phyloP scores from a whole-genome alignment of 2,888 invertebrate species.

The Ischnus inquisitorius region DNA sequence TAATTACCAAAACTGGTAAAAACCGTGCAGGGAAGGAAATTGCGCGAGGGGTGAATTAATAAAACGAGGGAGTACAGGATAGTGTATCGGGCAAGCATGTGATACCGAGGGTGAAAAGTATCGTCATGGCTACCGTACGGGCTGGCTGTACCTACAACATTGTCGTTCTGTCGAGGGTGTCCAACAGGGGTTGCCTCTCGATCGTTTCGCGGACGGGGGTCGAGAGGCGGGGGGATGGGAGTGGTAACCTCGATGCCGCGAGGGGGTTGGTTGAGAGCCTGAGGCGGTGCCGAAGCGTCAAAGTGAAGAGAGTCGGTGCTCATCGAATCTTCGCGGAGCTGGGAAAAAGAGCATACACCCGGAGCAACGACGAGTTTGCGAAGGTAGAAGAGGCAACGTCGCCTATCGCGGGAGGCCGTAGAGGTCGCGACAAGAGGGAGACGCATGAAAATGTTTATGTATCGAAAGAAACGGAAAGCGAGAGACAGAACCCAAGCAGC shows the following conservation, averaged over 20 bases:
- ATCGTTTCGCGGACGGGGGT: constrained; percentile 26
- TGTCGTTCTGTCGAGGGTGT: constrained; percentile 55
- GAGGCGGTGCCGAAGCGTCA: neutral
- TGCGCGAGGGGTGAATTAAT: constrained; percentile 8
- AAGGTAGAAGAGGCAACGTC: constrained; percentile 55
- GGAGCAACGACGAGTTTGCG: constrained; percentile 29
- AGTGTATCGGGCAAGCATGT: constrained; percentile 3
- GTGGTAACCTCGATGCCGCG: constrained; percentile 22
- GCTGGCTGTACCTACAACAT: constrained; percentile 20
- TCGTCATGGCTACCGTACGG: constrained; percentile 60
- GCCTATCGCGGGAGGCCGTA: constrained; percentile 56
- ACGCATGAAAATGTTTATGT: constrained; percentile 76
- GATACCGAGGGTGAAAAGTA: constrained; percentile 58
- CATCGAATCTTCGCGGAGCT: constrained; percentile 12
- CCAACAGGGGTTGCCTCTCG: constrained; percentile 37
- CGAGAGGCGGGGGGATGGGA: constrained; percentile 14
- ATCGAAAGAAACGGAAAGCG: constrained; percentile 78
- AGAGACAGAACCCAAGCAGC: neutral
- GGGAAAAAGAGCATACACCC: constrained; percentile 49
- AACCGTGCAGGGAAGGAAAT: constrained; percentile 45
- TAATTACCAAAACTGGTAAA: constrained; percentile 34
- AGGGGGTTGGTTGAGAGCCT: neutral
- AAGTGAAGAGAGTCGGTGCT: neutral
- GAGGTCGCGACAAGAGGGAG: constrained; percentile 37
- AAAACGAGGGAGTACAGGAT: constrained; percentile 23